Conservation (phyloP, 2,888 invertebrate genomes). For the Meliscaeva auricollis region DNA sequence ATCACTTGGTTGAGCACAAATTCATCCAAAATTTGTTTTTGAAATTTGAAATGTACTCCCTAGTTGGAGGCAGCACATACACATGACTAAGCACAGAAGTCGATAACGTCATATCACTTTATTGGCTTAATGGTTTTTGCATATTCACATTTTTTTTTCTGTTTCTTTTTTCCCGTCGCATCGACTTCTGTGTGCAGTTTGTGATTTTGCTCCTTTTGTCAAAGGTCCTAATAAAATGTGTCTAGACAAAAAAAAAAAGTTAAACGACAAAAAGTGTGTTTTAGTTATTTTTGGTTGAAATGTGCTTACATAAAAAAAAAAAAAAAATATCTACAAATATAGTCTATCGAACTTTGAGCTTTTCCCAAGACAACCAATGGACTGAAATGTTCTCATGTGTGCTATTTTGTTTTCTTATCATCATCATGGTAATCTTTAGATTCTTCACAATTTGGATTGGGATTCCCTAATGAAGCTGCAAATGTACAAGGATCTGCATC, state of each 20-base stretch:
- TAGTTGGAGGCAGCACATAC: constrained; percentile 20
- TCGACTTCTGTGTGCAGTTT: constrained; percentile 12
- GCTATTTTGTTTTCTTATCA: constrained; percentile 8
- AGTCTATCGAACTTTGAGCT: constrained; percentile 72
- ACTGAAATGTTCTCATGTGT: constrained; percentile 26
- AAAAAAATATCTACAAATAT: constrained; percentile 51
- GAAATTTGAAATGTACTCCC: constrained; percentile 7
- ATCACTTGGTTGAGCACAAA: constrained; percentile 66
- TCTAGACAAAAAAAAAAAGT: background rate
- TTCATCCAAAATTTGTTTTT: constrained; percentile 67
- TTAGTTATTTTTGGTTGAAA: constrained; percentile 67
- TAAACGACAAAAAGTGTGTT: no score
- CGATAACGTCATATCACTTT: constrained; percentile 9
- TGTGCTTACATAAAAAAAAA: constrained; percentile 68
- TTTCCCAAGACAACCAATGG: constrained; percentile 52
- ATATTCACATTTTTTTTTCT: constrained; percentile 1
- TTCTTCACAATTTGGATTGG: constrained; percentile 80
- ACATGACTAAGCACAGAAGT: constrained; percentile 3
- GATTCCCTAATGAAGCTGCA: constrained; percentile 79
- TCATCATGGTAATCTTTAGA: constrained; percentile 73
- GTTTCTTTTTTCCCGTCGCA: background rate
- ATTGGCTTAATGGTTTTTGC: constrained; percentile 43
- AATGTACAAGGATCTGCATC: constrained; percentile 81
- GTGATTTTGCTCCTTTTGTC: constrained; percentile 15
- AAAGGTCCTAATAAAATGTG: background rate